Evolutionary conservation across 2,113 vertebrate genomes (phyloP).

Genomic region (Archocentrus centrarchus): DNA sequence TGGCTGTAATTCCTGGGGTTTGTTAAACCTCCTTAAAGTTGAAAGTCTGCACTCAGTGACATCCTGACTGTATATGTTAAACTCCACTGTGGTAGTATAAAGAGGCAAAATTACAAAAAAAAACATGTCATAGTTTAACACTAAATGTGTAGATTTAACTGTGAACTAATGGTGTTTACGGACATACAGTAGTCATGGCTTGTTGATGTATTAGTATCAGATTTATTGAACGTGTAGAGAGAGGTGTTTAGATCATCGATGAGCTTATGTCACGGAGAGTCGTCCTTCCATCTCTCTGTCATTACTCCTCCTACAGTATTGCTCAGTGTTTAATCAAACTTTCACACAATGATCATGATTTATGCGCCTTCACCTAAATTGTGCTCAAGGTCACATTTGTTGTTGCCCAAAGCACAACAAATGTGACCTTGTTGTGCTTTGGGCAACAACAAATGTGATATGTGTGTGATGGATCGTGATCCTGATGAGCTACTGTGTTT

Average conservation of each 20-base stretch:
- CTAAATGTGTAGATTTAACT: background rate
- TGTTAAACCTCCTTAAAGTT: background rate
- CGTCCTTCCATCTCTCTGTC: background rate
- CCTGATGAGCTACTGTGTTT: fast-evolving
- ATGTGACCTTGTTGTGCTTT: no score
- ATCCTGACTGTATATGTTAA: background rate
- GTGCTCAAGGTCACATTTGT: no score
- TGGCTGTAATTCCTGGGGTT: no score
- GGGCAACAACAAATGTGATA: background rate
- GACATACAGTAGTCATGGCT: background rate
- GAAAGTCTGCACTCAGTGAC: background rate
- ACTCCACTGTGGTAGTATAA: no score
- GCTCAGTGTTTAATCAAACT: background rate
- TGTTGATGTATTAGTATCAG: background rate
- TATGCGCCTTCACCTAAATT: no score
- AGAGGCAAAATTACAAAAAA: no score
- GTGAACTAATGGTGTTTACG: background rate
- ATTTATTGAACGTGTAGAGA: background rate
- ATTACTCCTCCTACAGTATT: background rate
- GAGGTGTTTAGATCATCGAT: background rate
- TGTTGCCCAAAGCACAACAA: no score
- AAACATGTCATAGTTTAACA: background rate
- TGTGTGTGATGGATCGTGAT: background rate
- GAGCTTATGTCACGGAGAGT: background rate
- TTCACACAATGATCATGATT: no score